Evolutionary conservation across 2,797 vertebrate species (phyloP), one percentile per base, ranked within the genome.

Genomic region (Scarus forsteni): DNA sequence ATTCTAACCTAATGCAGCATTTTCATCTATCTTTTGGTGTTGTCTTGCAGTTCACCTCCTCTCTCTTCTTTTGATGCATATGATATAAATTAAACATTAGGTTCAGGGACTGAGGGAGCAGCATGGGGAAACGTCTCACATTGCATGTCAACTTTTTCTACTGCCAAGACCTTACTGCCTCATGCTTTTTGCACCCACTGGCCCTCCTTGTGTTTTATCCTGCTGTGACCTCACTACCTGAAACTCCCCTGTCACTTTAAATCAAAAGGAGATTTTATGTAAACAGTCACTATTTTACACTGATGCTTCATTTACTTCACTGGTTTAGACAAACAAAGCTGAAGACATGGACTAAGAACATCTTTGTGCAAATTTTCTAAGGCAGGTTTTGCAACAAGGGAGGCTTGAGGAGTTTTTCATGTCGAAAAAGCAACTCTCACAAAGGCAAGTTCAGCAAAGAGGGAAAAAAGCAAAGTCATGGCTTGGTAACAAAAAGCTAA

Each of bases 41-140:
- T 27, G 27, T 27, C 27, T 27, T 4, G 27, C 27, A 27, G 27
- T 27, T 27, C 27, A 27, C 43, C 13, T 59, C 64, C 48, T 38
- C 44, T 3, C 59, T 45, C 12, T 49, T 60, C 51, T 39, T 46
- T 44, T 67, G 64, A 83, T 70, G 73, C 77, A 73, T 52, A 51
- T 9, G 2, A 40, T 45, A 80, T 80, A 62, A 83, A 74, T 80
- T 73, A 83, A 66, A 77, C 70, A 74, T 76, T 40, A 67, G 68
- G 11, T 54, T 68, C 58, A 48, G 62, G 14, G 13, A 51, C 34
- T 63, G 60, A 55, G 54, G 42, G 45, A n/a, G 39, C 14, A 60
- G 49, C 58, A 12, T 3, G 9, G 50, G 74, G 59, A 66, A 72
- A 69, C 43, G 75, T 81, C 60, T 39, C 64, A 65, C 38, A 40